phyloP scores from a whole-genome alignment of 2,888 invertebrate species.

The Caprella mutica region DNA sequence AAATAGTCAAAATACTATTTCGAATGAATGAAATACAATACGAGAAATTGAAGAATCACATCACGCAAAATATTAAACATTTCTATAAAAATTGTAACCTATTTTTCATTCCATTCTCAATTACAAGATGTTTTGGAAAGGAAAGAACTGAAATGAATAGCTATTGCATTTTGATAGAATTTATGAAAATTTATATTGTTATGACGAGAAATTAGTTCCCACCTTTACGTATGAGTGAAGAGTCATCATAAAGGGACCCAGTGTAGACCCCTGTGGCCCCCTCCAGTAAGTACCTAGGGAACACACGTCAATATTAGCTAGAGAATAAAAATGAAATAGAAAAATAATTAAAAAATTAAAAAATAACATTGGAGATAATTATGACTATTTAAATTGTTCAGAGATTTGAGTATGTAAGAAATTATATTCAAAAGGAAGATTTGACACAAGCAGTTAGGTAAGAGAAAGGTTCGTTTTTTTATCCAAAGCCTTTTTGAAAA shows the following conservation, averaged over 20 bases:
- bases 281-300: constrained; percentile 38
- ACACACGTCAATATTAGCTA: neutral
- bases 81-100: neutral
- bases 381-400: neutral
- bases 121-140: neutral
- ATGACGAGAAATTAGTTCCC: neutral
- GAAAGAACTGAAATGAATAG: too few species aligned
- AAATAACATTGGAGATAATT: neutral
- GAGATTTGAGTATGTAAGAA: neutral
- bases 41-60: neutral
- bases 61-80: neutral
- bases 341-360: neutral
- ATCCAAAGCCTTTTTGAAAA: too few species aligned
- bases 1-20: constrained; percentile 1
- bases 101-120: neutral
- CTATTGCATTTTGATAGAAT: too few species aligned
- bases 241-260: constrained; percentile 39
- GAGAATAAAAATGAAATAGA: neutral
- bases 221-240: constrained; percentile 26
- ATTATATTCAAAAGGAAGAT: neutral
- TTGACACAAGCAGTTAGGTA: neutral
- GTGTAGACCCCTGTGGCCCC: constrained; percentile 39
- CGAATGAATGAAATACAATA: neutral
- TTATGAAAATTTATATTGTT: too few species aligned
- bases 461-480: neutral